Base-by-base conservation (phyloP, 2,888 invertebrate genomes). In the Sesia apiformis region DNA sequence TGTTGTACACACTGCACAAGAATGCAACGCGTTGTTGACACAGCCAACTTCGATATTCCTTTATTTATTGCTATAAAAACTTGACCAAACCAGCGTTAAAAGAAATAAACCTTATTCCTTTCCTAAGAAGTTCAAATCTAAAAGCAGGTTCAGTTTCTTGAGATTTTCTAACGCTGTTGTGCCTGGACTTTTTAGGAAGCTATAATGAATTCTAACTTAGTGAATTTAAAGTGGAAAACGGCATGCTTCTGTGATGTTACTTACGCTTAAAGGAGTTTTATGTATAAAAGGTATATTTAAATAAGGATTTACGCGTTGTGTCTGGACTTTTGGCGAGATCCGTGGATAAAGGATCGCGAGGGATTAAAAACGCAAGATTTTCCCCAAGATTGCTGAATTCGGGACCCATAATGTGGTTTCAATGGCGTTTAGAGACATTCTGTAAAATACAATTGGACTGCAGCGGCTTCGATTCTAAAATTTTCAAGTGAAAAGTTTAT, bases 1-100 rank as follows among this genome's bases (percentile, higher is more conserved):
- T 74, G 76, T 76, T 60, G 60, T 74, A 79, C 78, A 81, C 81
- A 73, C 76, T 81, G 82, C 84, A 81, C 85, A 88, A 88, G 88
- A 88, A 88, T 88, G 88, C 89, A 87, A 81, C 78, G 83, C 84
- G 85, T 84, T 88, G 89, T 88, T 89, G 89, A 88, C 88, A 89
- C 88, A 85, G 78, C 81, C 84, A 86, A 83, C 87, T 85, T 86
- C 87, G 86, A 87, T 89, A 87, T 86, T 88, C 85, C 85, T 89
- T 89, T 89, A 89, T 89, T 88, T 89, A 89, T 87, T 82, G 76
- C 85, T 84, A 86, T 85, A 85, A 87, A 87, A 87, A 83, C 85
- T 81, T 77, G 5, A 6, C 42, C 42, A 6, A 42, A 42, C 7
- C 42, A 42, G 5, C 42, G 5, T 7, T 6, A 42, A 42, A 3